Base-by-base conservation (phyloP, 2,888 invertebrate genomes). In the Julus scandinavius region DNA sequence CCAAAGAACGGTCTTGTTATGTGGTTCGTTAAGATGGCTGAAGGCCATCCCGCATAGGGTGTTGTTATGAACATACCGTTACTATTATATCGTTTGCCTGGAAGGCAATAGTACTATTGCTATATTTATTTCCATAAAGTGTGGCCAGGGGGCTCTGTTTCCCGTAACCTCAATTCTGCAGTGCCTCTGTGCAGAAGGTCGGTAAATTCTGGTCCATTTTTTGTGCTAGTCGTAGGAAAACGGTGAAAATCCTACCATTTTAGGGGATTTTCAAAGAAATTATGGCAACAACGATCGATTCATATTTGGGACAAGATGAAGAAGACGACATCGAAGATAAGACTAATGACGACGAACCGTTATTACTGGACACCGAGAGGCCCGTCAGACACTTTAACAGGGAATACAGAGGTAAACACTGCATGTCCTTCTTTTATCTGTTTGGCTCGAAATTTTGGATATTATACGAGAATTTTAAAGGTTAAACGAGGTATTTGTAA, bases 281-380 rank as follows among this genome's bases (percentile, higher is more conserved):
- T 15, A 80, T 80, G 80, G 38, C 80, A 80, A 80, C 38, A 13
- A 15, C 15, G 15, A 29, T 40, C 38, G 80, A 80, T 7, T 15
- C 29, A 15, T 80, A 80, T 80, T 80, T 80, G 80, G 80, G 80
- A 29, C 80, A 80, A 80, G 80, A 80, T 80, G 80, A 80, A 80
- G 80, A 80, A 80, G 80, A 80, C 29, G 80, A 11, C 80, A 29
- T 13, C 38, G 80, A 80, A 80, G 80, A 80, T 80, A 80, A 80
- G 15, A 38, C 80, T 80, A 80, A 80, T 80, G 80, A 80, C 80
- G 80, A 80, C 13, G 38, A 80, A 38, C 80, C 80, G 2, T 80
- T 80, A 38, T 38, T 80, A 7, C 80, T 38, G 38, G 38, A 80
- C 80, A 13, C 38, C 2, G 80, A 38, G 15, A 80, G 38, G 38